Evolutionary conservation across 2,113 vertebrate genomes (phyloP).

Genomic region (Laterallus jamaicensis): DNA sequence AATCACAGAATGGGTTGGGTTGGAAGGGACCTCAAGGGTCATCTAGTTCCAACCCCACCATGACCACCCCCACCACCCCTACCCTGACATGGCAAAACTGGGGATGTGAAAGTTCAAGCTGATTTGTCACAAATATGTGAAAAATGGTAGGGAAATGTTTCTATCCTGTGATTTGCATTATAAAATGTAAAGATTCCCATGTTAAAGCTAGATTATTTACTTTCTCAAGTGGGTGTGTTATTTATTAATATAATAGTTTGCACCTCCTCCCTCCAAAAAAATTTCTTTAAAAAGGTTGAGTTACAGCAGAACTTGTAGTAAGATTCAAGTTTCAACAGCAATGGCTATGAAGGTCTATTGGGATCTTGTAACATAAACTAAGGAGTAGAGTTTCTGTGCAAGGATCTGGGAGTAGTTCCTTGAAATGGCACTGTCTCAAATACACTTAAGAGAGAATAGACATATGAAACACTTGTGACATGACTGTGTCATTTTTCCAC

Average conservation of each 20-base stretch:
- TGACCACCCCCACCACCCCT: no score
- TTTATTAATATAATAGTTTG: background rate
- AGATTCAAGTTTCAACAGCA: background rate
- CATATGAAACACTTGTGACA: background rate
- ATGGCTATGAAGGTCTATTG: background rate
- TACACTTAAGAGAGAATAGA: background rate
- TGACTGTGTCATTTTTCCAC: background rate
- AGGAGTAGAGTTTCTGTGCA: background rate
- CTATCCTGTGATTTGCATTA: background rate
- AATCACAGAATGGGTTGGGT: no score
- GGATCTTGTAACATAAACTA: background rate
- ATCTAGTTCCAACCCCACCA: no score
- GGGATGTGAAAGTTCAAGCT: background rate
- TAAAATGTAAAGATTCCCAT: background rate
- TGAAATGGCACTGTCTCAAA: background rate
- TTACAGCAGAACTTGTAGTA: background rate
- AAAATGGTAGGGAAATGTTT: background rate
- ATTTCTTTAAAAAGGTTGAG: background rate
- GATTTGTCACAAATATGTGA: background rate
- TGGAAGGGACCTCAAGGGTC: no score
- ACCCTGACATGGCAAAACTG: background rate
- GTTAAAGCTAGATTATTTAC: background rate
- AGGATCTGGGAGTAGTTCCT: background rate
- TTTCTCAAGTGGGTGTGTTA: background rate
- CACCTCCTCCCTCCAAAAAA: background rate